phyloP scores from a whole-genome alignment of 2,888 invertebrate species.

The Ophonus ardosiacus region DNA sequence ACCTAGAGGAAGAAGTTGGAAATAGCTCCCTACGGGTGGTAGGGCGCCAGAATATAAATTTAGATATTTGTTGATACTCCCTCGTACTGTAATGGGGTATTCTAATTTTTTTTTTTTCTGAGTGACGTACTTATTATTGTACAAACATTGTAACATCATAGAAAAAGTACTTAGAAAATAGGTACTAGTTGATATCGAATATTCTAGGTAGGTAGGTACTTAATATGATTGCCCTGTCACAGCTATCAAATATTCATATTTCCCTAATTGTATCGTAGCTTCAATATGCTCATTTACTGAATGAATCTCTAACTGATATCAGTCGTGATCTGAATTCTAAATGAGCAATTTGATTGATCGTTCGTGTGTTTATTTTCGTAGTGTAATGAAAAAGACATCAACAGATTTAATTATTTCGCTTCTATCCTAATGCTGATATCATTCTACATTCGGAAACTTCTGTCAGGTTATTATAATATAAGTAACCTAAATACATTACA shows the following conservation, averaged over 20 bases:
- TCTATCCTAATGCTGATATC: neutral
- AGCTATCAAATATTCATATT: neutral
- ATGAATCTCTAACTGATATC: neutral
- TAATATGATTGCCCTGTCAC: neutral
- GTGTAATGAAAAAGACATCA: conserved; percentile 23
- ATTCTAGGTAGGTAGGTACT: neutral
- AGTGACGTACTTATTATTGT: no score
- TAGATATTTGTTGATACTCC: no score
- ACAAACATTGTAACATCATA: no score
- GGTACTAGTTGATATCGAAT: neutral
- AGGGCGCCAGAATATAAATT: no score
- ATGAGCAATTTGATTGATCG: conserved; percentile 37
- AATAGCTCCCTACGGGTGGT: no score
- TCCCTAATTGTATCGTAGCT: neutral
- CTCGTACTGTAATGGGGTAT: no score
- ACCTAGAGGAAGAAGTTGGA: no score
- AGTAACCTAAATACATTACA: neutral
- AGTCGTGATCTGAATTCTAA: conserved; percentile 13
- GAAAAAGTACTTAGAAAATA: no score
- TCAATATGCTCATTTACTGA: neutral
- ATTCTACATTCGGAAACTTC: conserved; percentile 1
- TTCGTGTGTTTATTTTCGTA: conserved; percentile 13
- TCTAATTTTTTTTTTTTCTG: no score
- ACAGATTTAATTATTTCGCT: conserved; percentile 15
- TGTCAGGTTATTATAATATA: conserved; percentile 15